Evolutionary conservation across 2,888 invertebrate genomes (phyloP), one percentile per base, ranked within the genome.

Genomic region (Temnothorax unifasciatus): DNA sequence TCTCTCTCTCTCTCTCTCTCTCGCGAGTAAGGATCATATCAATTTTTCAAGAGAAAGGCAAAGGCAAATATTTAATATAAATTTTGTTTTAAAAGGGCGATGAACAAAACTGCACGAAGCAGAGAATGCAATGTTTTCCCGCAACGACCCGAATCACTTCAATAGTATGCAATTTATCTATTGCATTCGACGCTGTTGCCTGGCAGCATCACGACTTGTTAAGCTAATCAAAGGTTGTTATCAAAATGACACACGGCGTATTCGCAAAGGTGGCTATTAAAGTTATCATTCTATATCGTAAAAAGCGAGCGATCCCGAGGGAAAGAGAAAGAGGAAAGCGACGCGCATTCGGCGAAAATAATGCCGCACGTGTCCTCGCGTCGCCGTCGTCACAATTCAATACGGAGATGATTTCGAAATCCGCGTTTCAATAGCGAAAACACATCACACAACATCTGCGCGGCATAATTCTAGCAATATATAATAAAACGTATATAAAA

Each of bases 91-190:
- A 9, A 9, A n/a, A 64, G 3, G 8, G 15, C 21, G 41, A 75
- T 13, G 3, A 2, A 3, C 64, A 9, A 52, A 18, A 38, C 1
- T 21, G 13, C 47, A 68, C 13, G 25, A 54, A 9, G 29, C 25
- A 11, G 69, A 41, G 25, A 59, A 74, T 44, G 57, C 64, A 38
- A 52, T 82, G 15, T 47, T 64, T 69, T 82, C 54, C 25, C 52
- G 47, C 11, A 61, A 52, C 50, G 69, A 68, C 8, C n/a, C 68
- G 29, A 82, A 86, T 79, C 75, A 64, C 41, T 64, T 54, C 83
- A 85, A 81, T 83, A 71, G 64, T 44, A 38, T 50, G 73, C 57
- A 87, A 85, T 85, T 85, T 83, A 73, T 79, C 75, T 71, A 61
- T 83, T 59, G 76, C 81, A 82, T 71, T 41, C 44, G 41, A 77